phyloP scores from a whole-genome alignment of 2,888 invertebrate genomes.

The Himalopsyche tibetana region DNA sequence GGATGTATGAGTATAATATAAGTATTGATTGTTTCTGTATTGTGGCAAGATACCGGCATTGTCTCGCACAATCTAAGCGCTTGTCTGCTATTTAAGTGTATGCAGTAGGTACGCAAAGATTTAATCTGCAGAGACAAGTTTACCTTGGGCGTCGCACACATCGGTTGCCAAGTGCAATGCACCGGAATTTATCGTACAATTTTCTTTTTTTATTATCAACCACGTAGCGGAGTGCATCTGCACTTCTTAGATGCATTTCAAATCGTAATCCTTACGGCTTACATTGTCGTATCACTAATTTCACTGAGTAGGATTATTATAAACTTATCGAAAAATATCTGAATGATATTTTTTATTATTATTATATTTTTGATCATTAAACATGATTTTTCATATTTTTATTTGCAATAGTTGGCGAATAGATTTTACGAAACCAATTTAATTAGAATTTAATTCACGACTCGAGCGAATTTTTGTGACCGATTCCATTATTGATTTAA shows the following conservation, averaged over 20 bases:
- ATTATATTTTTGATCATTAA: too few species aligned
- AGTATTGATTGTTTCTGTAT: neutral
- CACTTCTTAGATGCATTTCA: neutral
- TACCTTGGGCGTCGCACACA: neutral
- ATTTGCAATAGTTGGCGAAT: too few species aligned
- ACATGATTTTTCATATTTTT: too few species aligned
- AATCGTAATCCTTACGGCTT: neutral
- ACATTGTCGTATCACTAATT: neutral
- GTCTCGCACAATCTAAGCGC: neutral
- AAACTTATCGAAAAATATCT: too few species aligned
- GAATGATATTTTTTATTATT: too few species aligned
- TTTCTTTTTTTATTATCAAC: neutral
- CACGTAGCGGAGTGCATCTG: neutral
- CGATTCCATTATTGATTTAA: too few species aligned
- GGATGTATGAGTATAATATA: neutral
- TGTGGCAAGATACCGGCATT: neutral
- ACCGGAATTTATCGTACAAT: neutral
- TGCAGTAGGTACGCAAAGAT: neutral
- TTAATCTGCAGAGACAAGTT: neutral
- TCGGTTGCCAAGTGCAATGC: conserved; percentile 11
- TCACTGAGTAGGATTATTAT: neutral
- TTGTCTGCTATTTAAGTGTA: neutral
- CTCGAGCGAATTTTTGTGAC: too few species aligned
- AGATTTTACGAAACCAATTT: too few species aligned
- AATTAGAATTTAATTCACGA: too few species aligned